These are phyloP conservation scores for Leptonema lineaticorne DNA, from an alignment of 1,140 invertebrate species.

Conservation along the genomic window DNA sequence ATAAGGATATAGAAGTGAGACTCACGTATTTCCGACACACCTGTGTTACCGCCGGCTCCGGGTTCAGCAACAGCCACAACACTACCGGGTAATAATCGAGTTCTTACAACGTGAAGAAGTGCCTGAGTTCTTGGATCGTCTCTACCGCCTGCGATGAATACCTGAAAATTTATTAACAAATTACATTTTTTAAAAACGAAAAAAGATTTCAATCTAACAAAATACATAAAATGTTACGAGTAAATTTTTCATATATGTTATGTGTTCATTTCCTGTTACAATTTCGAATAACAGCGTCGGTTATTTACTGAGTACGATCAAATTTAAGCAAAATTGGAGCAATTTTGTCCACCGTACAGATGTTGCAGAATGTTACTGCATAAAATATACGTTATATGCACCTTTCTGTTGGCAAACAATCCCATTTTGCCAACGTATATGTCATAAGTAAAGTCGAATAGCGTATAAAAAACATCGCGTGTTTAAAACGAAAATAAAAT, in stretches of 20 bases:
- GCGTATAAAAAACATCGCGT: too few species aligned
- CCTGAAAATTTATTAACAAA: slow-evolving; percentile 53
- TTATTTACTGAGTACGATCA: not conserved
- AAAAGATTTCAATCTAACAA: too few species aligned
- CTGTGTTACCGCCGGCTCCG: slow-evolving; percentile 51
- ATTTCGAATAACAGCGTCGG: not conserved
- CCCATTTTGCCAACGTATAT: not conserved
- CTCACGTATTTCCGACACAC: slow-evolving; percentile 54
- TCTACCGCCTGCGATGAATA: slow-evolving; percentile 66
- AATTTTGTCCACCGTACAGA: not conserved
- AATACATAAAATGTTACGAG: too few species aligned
- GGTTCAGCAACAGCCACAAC: slow-evolving; percentile 69
- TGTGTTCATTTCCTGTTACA: not conserved
- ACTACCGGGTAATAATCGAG: slow-evolving; percentile 68
- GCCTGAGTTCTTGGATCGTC: slow-evolving; percentile 67
- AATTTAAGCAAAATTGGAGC: not conserved
- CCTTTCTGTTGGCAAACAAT: not conserved
- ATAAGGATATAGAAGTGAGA: slow-evolving; percentile 32
- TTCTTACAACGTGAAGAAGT: slow-evolving; percentile 66
- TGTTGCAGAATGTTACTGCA: too few species aligned
- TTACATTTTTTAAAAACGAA: not conserved
- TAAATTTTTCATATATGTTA: too few species aligned
- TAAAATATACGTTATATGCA: slow-evolving; percentile 10
- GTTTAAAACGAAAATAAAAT: too few species aligned
- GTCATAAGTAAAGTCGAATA: too few species aligned